Evolutionary conservation across 92 coral and sea anemone species (phyloP).

Genomic region (Plumapathes pennacea): DNA sequence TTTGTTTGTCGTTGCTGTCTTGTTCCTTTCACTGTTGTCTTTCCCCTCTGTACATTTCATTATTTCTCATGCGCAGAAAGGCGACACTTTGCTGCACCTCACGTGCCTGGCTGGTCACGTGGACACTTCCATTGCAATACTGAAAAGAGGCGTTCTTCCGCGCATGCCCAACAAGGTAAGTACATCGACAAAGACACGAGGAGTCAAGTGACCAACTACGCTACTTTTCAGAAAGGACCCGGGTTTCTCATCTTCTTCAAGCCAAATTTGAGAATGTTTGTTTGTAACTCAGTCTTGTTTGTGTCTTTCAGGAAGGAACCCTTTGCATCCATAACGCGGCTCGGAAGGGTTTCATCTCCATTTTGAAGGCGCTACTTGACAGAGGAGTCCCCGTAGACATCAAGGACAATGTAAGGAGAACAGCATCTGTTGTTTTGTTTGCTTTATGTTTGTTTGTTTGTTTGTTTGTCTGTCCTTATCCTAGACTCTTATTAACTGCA

Average conservation of each 20-base stretch:
- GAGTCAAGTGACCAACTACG: too few relatives aligned
- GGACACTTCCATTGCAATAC: constrained; percentile 53
- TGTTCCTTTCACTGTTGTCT: too few relatives aligned
- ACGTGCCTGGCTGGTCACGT: constrained; percentile 70
- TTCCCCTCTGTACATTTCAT: neutral
- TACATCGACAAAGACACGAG: too few relatives aligned
- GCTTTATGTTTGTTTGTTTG: too few relatives aligned
- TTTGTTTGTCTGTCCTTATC: too few relatives aligned
- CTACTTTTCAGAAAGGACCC: neutral
- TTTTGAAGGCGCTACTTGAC: constrained; percentile 76
- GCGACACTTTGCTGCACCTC: constrained; percentile 71
- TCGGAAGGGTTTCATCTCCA: constrained; percentile 73
- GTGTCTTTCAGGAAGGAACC: constrained; percentile 65
- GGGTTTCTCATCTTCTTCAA: neutral
- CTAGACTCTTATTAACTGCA: too few relatives aligned
- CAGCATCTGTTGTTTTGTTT: too few relatives aligned
- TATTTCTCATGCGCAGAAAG: constrained; percentile 65
- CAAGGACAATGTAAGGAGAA: constrained; percentile 72
- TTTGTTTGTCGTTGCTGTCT: too few relatives aligned
- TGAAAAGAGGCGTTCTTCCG: constrained; percentile 63
- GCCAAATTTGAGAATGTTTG: neutral
- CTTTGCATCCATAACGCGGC: constrained; percentile 92
- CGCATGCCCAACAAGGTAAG: constrained; percentile 88
- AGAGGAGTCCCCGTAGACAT: constrained; percentile 87
- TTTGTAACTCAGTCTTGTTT: too few relatives aligned